Percentiles rank a stretch among this genome's conserved stretches.
Evolutionary conservation across 2,113 vertebrate species (phyloP).

Genomic region (Cebidichthys violaceus): DNA sequence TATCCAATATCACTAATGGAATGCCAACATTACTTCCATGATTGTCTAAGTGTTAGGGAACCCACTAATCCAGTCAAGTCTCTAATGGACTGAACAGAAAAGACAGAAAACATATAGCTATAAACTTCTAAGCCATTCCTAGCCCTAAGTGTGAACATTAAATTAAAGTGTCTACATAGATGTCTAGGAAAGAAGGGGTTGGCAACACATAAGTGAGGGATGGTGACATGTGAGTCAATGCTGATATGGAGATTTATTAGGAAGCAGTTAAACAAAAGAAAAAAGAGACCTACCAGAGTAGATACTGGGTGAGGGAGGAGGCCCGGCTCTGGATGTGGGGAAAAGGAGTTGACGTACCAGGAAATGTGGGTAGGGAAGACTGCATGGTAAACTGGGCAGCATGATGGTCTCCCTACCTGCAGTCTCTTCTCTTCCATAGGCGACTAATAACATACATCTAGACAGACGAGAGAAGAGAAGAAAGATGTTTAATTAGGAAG

Average conservation of each 20-base stretch:
- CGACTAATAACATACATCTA: neutral
- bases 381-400: neutral
- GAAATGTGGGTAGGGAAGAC: neutral
- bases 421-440: neutral
- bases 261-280: neutral
- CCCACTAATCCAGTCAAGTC: conserved; percentile 52
- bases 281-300: neutral
- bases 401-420: neutral
- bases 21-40: conserved; percentile 32
- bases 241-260: neutral
- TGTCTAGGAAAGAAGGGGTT: conserved; percentile 20
- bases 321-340: neutral
- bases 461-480: neutral
- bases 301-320: neutral
- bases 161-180: conserved; percentile 23
- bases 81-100: conserved; percentile 56
- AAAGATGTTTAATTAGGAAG: neutral
- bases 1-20: conserved; percentile 47
- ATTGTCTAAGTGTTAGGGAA: conserved; percentile 25
- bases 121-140: conserved; percentile 24
- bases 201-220: conserved; percentile 20
- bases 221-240: neutral
- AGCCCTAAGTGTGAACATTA: conserved; percentile 1
- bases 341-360: neutral
- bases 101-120: conserved; percentile 1